Base-by-base conservation (phyloP, 2,113 vertebrate species). In the Antennarius striatus region DNA sequence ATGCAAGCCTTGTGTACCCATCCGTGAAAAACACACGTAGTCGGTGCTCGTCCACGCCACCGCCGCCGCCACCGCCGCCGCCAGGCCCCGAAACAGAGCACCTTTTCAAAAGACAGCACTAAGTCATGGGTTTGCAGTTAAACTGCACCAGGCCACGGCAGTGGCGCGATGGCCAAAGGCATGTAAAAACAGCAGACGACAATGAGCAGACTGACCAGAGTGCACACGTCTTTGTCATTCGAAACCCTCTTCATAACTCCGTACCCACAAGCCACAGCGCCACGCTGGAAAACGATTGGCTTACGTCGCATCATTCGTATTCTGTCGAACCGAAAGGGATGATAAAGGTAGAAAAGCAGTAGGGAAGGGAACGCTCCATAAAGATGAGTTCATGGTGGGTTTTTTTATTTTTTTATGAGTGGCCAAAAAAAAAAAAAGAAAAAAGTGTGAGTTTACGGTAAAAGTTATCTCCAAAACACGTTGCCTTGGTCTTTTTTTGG, bases 181-280 rank as follows among this genome's bases (percentile, higher is more conserved):
- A 82, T 83, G 83, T 84, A 81, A 22, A 90, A 90, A 91, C 82
- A 86, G 58, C 76, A 82, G 66, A 77, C 80, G 63, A 88, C 85
- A 87, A 84, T 84, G 70, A 85, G 76, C 75, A 74, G 68, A 82
- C 81, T 80, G 80, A 89, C 85, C 83, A 85, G 81, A 73, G 79
- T 69, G 80, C 86, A 84, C 85, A n/a, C 83, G 87, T 86, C 81
- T 22, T 22, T 84, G 83, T 84, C 80, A 75, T 76, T 83, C 77
- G 22, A 80, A 50, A 77, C 4, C 56, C 70, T 76, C 80, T 88
- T 87, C 81, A 88, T 71, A 58, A 43, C 82, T 43, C 74, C n/a
- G 73, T 87, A 87, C 81, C 86, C 86, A 89, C 82, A 89, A 85
- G 72, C 79, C 83, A 1, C 87, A 83, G 77, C 69, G 71, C 71